Base-by-base conservation (phyloP, 2,113 vertebrate species). In the Jacana jacana region DNA sequence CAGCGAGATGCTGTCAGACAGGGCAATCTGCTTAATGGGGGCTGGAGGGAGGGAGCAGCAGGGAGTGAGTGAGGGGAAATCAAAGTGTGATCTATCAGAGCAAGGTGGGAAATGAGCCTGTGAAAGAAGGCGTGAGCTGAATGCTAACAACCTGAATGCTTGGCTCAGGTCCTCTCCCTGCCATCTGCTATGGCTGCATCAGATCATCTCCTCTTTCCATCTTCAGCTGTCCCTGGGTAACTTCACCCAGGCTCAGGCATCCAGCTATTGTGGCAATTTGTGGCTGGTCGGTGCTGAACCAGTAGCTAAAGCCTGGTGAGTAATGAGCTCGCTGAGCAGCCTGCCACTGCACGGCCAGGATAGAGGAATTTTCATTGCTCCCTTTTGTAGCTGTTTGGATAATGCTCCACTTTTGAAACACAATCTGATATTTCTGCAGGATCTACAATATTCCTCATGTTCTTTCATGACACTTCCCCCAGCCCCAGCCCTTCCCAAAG, bases 241-340 rank as follows among this genome's bases (percentile, higher is more conserved):
- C 57, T 57, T 70, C 49, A 61, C 17, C 27, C 55, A 33, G 25
- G 27, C 58, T 72, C 75, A 76, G 60, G 28, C 15, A 57, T 16
- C 17, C 44, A 60, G 25, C 27, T 54, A 10, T 19, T 12, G 5
- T 4, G 17, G 46, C 42, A 19, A 22, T 39, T 28, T 51, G 13
- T n/a, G 55, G 51, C 58, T 90, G 24, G 14, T 3, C 4, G 2
- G 48, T 30, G 42, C 42, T 49, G 72, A 77, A 55, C 9, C n/a
- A 40, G 68, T 2, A 12, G 58, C 40, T 78, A 31, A 75, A 91
- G 57, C 51, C 66, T 35, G 11, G 19, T 16, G 25, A 85, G n/a
- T n/a, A 60, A 81, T 2, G 1, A 2, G 13, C 11, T 61, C 64
- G 42, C 6, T 25, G 23, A 0, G 0, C 16, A 52, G 27, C 4